These are phyloP conservation scores for Styela plicata DNA, from an alignment of 23 tunicate species.

Conservation along the genomic window DNA sequence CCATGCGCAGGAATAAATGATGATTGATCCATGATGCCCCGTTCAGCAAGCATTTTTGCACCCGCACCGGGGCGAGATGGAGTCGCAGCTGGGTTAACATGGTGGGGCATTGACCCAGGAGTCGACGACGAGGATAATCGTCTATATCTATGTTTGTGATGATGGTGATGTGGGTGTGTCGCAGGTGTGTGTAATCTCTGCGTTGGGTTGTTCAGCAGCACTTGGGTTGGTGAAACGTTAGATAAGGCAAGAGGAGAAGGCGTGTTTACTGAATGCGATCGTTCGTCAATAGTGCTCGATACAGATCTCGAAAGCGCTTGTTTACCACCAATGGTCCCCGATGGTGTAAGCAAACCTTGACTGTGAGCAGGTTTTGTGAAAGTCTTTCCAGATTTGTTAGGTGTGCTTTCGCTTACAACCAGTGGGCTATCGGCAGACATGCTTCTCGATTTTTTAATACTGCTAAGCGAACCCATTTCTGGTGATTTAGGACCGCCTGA, in stretches of 20 bases:
- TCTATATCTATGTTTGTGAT: slow-evolving; percentile 31
- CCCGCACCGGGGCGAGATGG: slow-evolving; percentile 22
- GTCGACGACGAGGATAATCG: slow-evolving; percentile 38
- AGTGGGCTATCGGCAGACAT: slow-evolving; percentile 95
- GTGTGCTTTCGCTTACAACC: slow-evolving; percentile 20
- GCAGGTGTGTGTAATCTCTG: slow-evolving; percentile 25
- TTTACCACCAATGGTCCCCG: background rate
- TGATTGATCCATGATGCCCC: slow-evolving; percentile 26
- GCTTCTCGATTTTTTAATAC: slow-evolving; percentile 72
- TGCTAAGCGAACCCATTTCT: slow-evolving; percentile 61
- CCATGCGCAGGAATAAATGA: slow-evolving; percentile 6
- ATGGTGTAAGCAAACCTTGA: slow-evolving; percentile 4
- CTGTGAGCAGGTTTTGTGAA: slow-evolving; percentile 19
- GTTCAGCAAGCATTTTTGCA: slow-evolving; percentile 39
- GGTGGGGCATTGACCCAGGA: slow-evolving; percentile 22
- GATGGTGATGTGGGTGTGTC: slow-evolving; percentile 19
- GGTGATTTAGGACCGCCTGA: slow-evolving; percentile 57
- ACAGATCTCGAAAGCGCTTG: slow-evolving; percentile 28
- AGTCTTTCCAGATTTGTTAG: slow-evolving; percentile 24
- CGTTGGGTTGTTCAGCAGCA: background rate
- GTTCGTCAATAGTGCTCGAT: slow-evolving; percentile 27
- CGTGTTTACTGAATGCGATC: slow-evolving; percentile 17
- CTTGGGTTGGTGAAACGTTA: background rate
- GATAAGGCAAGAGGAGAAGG: slow-evolving; percentile 20
- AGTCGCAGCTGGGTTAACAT: slow-evolving; percentile 22